Evolutionary conservation across 1,140 invertebrate species (phyloP), one percentile per base, ranked within the genome.

Genomic region (Wasmannia auropunctata): DNA sequence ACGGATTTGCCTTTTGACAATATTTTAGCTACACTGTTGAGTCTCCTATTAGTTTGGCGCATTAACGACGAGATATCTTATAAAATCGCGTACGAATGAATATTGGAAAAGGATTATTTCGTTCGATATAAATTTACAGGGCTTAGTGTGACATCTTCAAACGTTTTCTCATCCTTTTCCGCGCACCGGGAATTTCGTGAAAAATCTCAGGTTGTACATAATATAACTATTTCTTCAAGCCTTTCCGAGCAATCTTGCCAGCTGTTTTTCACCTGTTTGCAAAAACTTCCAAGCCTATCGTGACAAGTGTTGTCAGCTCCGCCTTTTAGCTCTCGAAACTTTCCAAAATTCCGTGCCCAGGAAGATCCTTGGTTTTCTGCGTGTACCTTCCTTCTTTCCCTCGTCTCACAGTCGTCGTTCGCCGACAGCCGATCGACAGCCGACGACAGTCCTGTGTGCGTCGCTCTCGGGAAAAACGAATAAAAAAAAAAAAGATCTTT

Each of bases 351-450:
- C 70, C 67, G 49, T 54, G 70, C 67, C 67, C 84, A 88, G 54
- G 60, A 86, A 81, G 58, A 63, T 86, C 58, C 85, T 88, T 75
- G 60, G 79, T 79, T 90, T 89, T 80, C 77, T 83, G 70, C 40
- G 14, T 75, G 37, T 62, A 60, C 51, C 46, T 81, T 85, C 76
- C 85, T 86, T 86, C 86, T 83, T 84, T 90, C 80, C 80, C 83
- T 74, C 79, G 56, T 80, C 81, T 88, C 86, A 76, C 79, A 85
- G 54, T 69, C 51, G 51, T 62, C 63, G 16, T 79, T 72, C 74
- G 76, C 37, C 60, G 60, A 46, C 70, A n/a, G n/a, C 77, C 31
- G 76, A 74, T 90, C 91, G 81, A 81, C 62, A 63, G 63, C 80
- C 84, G 85, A 65, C 62, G 87, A 54, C 84, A 49, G 51, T 79